phyloP scores from a whole-genome alignment of 2,113 vertebrate species.

The Sus scrofa region T2T-Sscrofa CM000816.6:22484001-22484500 shows the following conservation, averaged over 20 bases:
- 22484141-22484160: too few relatives aligned
- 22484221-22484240: neutral
- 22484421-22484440: constrained; percentile 89
- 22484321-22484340: neutral
- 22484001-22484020: too few relatives aligned
- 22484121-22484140: too few relatives aligned
- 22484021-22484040: too few relatives aligned
- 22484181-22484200: too few relatives aligned
- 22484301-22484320: neutral
- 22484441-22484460: constrained; percentile 91
- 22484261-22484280: neutral
- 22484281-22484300: constrained; percentile 7
- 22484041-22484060: too few relatives aligned
- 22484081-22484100: too few relatives aligned
- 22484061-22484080: too few relatives aligned
- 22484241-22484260: constrained; percentile 29
- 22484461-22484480: constrained; percentile 84
- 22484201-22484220: constrained; percentile 33
- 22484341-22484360: constrained; percentile 91
- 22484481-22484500: constrained; percentile 87
- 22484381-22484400: constrained; percentile 91
- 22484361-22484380: constrained; percentile 89
- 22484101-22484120: too few relatives aligned
- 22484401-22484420: constrained; percentile 91
- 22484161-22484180: too few relatives aligned